A percentile compares a stretch with the other conserved stretches of the same genome.
Evolutionary conservation across 1,140 invertebrate genomes (phyloP).

Genomic region (Chironomus striatipennis): DNA sequence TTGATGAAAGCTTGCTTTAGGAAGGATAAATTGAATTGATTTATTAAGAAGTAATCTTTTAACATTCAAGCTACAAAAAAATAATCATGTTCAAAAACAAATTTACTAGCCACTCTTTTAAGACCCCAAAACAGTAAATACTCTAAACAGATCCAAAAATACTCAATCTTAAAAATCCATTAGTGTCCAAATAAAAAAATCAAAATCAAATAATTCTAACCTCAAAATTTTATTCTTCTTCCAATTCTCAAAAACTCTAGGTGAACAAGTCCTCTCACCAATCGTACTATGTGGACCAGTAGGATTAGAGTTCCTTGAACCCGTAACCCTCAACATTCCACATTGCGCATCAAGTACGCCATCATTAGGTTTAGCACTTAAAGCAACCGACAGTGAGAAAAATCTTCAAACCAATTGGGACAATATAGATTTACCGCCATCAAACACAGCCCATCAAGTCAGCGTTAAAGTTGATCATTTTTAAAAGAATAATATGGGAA

Average conservation of each 20-base stretch:
- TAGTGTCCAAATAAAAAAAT: too few relatives aligned
- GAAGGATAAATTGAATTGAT: too few relatives aligned
- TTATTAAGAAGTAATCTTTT: too few relatives aligned
- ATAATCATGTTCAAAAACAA: too few relatives aligned
- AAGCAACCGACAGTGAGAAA: slow-evolving; percentile 70
- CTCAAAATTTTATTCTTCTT: slow-evolving; percentile 26
- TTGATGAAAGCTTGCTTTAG: too few relatives aligned
- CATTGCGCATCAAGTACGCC: slow-evolving; percentile 64
- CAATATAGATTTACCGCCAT: slow-evolving; percentile 62
- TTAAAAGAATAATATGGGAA: slow-evolving; percentile 41
- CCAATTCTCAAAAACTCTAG: slow-evolving; percentile 43
- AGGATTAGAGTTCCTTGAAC: slow-evolving; percentile 75
- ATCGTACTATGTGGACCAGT: slow-evolving; percentile 92
- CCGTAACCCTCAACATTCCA: slow-evolving; percentile 75
- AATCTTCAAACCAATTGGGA: slow-evolving; percentile 62
- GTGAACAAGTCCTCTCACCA: slow-evolving; percentile 85
- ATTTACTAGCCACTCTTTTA: too few relatives aligned
- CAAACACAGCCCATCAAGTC: slow-evolving; percentile 73
- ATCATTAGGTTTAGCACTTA: slow-evolving; percentile 59
- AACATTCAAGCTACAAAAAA: too few relatives aligned
- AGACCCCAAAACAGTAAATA: too few relatives aligned
- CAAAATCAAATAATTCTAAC: too few relatives aligned
- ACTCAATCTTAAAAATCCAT: too few relatives aligned
- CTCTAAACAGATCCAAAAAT: too few relatives aligned
- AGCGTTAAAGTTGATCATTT: slow-evolving; percentile 86